phyloP scores from a whole-genome alignment of 2,113 vertebrate genomes.

The Speoplatyrhinus poulsoni region DNA sequence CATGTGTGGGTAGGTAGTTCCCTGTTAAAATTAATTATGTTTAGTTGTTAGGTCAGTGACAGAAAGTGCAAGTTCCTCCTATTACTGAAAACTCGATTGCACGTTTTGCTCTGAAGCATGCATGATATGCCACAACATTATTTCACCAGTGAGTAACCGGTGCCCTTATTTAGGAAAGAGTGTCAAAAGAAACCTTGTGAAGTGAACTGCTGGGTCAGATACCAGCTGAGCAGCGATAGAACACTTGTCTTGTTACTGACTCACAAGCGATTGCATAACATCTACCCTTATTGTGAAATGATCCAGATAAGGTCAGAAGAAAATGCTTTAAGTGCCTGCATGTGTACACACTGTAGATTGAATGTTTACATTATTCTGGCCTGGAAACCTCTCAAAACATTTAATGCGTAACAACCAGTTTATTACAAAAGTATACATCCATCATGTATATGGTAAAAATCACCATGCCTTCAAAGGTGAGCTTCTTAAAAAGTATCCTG shows the following conservation, averaged over 20 bases:
- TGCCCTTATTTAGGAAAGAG: background rate
- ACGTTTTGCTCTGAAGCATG: background rate
- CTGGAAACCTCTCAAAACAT: too few species aligned
- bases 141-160: background rate
- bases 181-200: background rate
- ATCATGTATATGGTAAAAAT: too few species aligned
- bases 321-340: background rate
- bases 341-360: background rate
- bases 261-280: slow-evolving; percentile 43
- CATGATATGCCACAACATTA: background rate
- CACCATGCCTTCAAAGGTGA: background rate
- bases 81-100: too few species aligned
- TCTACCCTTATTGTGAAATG: slow-evolving; percentile 53
- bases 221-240: slow-evolving; percentile 9
- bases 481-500: background rate
- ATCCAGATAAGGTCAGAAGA: slow-evolving; percentile 30
- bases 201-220: slow-evolving; percentile 15
- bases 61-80: too few species aligned
- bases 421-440: slow-evolving; percentile 1
- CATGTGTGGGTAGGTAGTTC: too few species aligned
- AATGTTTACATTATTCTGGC: slow-evolving; percentile 6
- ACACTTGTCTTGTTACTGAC: slow-evolving; percentile 36
- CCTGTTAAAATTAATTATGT: too few species aligned
- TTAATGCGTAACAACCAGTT: too few species aligned
- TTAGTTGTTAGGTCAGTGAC: too few species aligned